Evolutionary conservation across 2,888 invertebrate genomes (phyloP).

Genomic region (Minunthozetes semirufus): DNA sequence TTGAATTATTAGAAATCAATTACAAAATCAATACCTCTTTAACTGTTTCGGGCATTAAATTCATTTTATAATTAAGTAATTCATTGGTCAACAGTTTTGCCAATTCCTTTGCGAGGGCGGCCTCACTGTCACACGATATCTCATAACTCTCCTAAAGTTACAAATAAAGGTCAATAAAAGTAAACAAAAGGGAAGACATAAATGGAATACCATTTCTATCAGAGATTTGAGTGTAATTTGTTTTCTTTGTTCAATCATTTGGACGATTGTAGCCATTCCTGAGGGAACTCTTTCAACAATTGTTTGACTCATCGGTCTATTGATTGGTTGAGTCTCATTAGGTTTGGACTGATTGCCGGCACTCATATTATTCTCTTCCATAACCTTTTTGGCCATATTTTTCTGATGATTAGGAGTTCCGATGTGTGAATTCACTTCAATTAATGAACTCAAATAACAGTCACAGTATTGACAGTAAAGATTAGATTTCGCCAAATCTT

Average conservation of each 20-base stretch:
- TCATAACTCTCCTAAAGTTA: slow-evolving; percentile 3
- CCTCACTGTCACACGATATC: not conserved
- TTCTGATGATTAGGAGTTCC: not conserved
- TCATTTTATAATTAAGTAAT: slow-evolving; percentile 14
- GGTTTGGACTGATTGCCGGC: not conserved
- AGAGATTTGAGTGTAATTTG: slow-evolving; percentile 14
- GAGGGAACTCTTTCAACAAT: not conserved
- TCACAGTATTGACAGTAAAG: slow-evolving; percentile 4
- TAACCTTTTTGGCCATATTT: slow-evolving; percentile 7
- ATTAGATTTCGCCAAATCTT: not conserved
- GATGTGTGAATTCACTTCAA: not conserved
- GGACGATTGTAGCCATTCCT: not conserved
- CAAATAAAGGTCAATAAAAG: too few species aligned
- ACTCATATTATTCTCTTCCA: not conserved
- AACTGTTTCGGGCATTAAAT: not conserved
- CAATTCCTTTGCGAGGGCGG: not conserved
- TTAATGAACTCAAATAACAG: slow-evolving; percentile 1
- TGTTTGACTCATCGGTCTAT: not conserved
- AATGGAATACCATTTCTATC: not conserved
- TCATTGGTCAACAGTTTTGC: slow-evolving; percentile 7
- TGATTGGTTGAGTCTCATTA: not conserved
- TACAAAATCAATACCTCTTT: not conserved
- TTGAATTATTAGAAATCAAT: too few species aligned
- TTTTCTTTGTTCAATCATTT: not conserved
- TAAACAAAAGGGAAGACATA: not conserved